Evolutionary conservation across 2,113 vertebrate genomes (phyloP).

Genomic region (Myotis brandtii): DNA sequence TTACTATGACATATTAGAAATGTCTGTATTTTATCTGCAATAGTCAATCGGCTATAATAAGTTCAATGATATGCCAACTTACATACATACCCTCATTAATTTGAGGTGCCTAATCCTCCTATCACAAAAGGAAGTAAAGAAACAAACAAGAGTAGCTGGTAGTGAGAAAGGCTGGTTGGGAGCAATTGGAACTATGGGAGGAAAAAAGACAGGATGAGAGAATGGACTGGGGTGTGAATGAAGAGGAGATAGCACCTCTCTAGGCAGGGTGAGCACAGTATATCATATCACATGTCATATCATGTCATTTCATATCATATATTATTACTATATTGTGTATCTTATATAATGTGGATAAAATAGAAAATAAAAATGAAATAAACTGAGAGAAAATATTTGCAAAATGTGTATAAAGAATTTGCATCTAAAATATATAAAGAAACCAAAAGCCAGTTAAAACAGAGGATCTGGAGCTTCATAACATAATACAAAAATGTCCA

Average conservation of each 20-base stretch:
- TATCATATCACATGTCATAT: background rate
- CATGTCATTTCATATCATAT: background rate
- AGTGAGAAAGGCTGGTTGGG: background rate
- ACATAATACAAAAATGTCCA: background rate
- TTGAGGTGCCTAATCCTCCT: background rate
- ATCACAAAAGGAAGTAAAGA: background rate
- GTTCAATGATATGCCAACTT: background rate
- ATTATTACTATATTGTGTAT: background rate
- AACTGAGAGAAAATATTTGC: background rate
- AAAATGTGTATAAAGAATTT: constrained; percentile 23
- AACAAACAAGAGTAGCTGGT: background rate
- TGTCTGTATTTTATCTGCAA: background rate
- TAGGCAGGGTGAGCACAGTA: background rate
- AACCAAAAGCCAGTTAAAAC: background rate
- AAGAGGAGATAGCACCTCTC: background rate
- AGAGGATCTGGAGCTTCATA: background rate
- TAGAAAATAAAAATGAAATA: constrained; percentile 16
- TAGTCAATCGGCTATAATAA: background rate
- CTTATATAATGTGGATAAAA: background rate
- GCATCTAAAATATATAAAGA: background rate
- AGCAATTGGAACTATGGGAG: background rate
- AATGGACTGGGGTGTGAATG: background rate
- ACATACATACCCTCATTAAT: background rate
- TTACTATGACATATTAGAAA: background rate
- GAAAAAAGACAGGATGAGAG: background rate